Evolutionary conservation across 1,140 invertebrate genomes (phyloP).

Genomic region (Pseudobourletiella spinata): DNA sequence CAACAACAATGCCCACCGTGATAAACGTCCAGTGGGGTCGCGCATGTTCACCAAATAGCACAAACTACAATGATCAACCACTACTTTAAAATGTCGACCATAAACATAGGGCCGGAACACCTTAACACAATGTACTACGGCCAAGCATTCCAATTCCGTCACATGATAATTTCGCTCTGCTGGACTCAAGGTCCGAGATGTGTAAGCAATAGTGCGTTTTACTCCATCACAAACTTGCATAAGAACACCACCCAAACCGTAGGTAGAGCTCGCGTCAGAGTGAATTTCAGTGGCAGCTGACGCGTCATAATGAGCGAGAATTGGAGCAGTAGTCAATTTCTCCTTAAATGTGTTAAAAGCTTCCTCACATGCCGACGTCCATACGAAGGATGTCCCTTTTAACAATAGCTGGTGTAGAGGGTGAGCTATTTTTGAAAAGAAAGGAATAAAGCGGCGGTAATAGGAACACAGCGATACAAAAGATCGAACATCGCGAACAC

Average conservation of each 20-base stretch:
- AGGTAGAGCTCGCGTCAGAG: slow-evolving; percentile 37
- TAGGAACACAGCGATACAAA: no score
- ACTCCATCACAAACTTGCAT: slow-evolving; percentile 36
- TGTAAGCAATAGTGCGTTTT: slow-evolving; percentile 37
- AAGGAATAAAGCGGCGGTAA: slow-evolving; percentile 28
- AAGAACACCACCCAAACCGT: slow-evolving; percentile 37
- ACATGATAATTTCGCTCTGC: slow-evolving; percentile 11
- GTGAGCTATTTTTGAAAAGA: slow-evolving; percentile 29
- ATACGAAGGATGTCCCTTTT: slow-evolving; percentile 40
- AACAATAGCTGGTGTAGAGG: slow-evolving; percentile 26
- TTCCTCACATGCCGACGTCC: slow-evolving; percentile 38
- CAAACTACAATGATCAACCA: background rate
- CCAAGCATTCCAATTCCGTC: background rate
- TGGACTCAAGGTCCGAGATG: slow-evolving; percentile 34
- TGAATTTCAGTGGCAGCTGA: slow-evolving; percentile 13
- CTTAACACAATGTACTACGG: background rate
- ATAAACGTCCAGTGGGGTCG: background rate
- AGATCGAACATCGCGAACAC: no score
- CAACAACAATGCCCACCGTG: background rate
- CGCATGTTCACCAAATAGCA: background rate
- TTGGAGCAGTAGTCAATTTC: slow-evolving; percentile 29
- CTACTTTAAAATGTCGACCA: background rate
- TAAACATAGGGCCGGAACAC: background rate
- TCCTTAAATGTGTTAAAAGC: slow-evolving; percentile 40
- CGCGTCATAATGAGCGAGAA: slow-evolving; percentile 33